Percentiles rank a stretch among this genome's conserved stretches.
These are phyloP conservation scores for Aptenodytes patagonicus DNA, from an alignment of 2,113 vertebrate species.

Conservation along the genomic window DNA sequence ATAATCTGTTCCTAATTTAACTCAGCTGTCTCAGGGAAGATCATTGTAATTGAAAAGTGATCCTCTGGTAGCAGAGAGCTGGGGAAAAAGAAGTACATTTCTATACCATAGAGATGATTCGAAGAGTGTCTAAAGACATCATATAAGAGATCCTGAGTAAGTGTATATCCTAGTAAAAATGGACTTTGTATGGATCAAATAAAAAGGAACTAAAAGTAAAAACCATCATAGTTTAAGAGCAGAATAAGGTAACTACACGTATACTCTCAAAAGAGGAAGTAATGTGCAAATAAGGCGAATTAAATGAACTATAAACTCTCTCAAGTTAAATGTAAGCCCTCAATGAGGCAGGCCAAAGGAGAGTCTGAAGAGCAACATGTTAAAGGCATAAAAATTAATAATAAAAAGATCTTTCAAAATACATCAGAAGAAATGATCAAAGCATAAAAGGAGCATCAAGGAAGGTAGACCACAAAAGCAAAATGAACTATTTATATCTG, in stretches of 20 bases:
- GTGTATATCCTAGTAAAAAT: background rate
- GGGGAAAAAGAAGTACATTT: background rate
- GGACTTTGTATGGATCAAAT: background rate
- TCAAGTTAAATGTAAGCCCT: background rate
- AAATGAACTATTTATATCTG: conserved; percentile 43
- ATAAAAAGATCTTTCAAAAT: conserved; percentile 42
- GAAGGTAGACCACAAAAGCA: conserved; percentile 39
- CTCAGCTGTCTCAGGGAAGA: conserved; percentile 17
- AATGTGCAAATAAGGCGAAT: background rate
- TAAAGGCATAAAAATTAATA: conserved; percentile 32
- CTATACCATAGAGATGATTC: background rate
- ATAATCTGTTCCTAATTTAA: conserved; percentile 42
- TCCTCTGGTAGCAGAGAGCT: conserved; percentile 18
- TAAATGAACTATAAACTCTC: background rate
- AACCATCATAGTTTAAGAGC: background rate
- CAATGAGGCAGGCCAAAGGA: background rate
- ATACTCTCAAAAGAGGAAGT: background rate
- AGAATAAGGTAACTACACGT: background rate
- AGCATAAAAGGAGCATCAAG: conserved; percentile 32
- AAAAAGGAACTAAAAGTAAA: background rate
- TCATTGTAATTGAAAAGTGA: background rate
- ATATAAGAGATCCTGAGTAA: background rate
- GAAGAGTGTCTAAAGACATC: background rate
- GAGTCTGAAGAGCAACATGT: background rate
- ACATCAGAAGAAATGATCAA: conserved; percentile 59